Conservation (phyloP, 2,113 vertebrate genomes). For the Malurus alboscapulatus region DNA sequence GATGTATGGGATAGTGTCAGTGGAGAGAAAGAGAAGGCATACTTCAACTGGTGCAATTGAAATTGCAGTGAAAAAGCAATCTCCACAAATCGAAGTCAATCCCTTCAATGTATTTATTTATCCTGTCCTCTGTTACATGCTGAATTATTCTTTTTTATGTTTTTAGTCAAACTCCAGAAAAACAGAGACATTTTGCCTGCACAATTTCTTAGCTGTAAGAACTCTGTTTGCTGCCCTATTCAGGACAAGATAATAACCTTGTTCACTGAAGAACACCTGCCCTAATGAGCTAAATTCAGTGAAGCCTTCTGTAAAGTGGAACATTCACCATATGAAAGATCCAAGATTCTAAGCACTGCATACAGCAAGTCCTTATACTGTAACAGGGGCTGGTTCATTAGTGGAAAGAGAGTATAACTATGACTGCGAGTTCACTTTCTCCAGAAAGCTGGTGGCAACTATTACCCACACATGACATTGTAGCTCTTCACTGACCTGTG, state of each 20-base stretch:
- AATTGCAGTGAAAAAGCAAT: neutral
- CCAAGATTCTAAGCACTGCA: neutral
- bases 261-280: neutral
- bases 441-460: neutral
- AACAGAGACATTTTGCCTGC: neutral
- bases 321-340: neutral
- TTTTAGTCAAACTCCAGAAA: neutral
- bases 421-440: neutral
- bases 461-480: neutral
- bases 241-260: neutral
- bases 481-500: neutral
- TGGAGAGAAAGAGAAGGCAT: neutral
- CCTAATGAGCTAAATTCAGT: neutral
- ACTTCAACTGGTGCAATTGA: neutral
- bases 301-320: neutral
- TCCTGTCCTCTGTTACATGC: neutral
- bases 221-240: neutral
- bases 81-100: neutral
- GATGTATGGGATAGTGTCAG: neutral
- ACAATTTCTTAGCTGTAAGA: neutral
- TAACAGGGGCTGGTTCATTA: neutral
- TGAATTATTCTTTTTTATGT: neutral
- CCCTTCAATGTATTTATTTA: neutral
- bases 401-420: neutral
- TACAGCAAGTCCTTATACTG: rapidly evolving